Conservation (phyloP, 2,888 invertebrate species). For the Empis stercorea region DNA sequence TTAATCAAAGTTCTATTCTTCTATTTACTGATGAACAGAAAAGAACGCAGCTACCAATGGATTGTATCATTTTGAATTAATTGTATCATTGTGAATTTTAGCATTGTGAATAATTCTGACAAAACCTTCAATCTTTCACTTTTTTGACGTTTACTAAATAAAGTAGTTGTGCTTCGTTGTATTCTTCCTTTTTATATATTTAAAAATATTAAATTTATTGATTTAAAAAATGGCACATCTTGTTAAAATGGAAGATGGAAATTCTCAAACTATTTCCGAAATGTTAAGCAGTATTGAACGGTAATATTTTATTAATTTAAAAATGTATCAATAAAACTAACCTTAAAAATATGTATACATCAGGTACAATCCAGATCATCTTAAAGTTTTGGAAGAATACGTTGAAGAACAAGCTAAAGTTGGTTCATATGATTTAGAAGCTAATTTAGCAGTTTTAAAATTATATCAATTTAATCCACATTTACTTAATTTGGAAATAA, state of each 20-base stretch:
- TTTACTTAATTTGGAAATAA: slow-evolving; percentile 69
- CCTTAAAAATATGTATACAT: slow-evolving; percentile 14
- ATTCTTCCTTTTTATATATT: too few species aligned
- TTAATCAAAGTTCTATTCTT: too few species aligned
- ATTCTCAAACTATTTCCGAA: slow-evolving; percentile 54
- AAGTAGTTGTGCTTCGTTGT: too few species aligned
- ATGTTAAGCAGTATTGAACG: slow-evolving; percentile 88
- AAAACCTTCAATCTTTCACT: too few species aligned
- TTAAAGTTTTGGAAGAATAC: slow-evolving; percentile 79
- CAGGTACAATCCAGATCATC: slow-evolving; percentile 94
- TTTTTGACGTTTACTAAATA: too few species aligned
- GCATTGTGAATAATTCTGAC: too few species aligned
- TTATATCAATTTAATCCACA: slow-evolving; percentile 93
- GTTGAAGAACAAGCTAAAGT: slow-evolving; percentile 86
- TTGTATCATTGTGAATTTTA: too few species aligned
- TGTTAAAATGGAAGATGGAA: slow-evolving; percentile 37
- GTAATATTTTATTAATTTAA: slow-evolving; percentile 37
- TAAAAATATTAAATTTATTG: too few species aligned
- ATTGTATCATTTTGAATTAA: too few species aligned
- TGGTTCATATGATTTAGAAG: slow-evolving; percentile 92
- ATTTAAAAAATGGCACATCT: slow-evolving; percentile 25
- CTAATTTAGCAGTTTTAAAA: slow-evolving; percentile 91
- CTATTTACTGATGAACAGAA: too few species aligned
- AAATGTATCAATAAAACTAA: neutral
- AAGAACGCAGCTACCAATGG: too few species aligned